Evolutionary conservation across 2,797 vertebrate species (phyloP).

Genomic region (Hippocampus kuda): DNA sequence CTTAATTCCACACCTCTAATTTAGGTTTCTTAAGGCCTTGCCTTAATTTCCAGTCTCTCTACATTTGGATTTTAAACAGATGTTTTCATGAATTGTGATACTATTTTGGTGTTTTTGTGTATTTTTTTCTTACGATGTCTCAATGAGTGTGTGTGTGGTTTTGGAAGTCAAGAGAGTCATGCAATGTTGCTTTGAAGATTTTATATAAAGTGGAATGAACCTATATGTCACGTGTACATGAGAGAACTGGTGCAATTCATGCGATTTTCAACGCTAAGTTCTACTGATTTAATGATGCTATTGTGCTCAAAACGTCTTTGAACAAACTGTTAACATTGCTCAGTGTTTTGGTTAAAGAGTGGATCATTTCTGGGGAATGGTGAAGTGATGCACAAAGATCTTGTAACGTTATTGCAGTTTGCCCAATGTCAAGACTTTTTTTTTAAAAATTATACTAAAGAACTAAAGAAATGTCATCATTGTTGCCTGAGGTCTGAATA

Average conservation of each 20-base stretch:
- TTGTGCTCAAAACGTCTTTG: not conserved
- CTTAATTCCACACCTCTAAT: slow-evolving; percentile 7
- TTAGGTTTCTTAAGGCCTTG: not conserved
- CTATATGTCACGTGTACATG: slow-evolving; percentile 51
- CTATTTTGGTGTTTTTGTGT: not conserved
- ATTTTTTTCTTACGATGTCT: not conserved
- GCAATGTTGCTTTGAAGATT: slow-evolving; percentile 44
- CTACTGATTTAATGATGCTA: not conserved
- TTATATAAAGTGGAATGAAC: slow-evolving; percentile 63
- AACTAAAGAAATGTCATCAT: not conserved
- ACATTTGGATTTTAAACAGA: not conserved
- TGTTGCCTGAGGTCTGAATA: not conserved
- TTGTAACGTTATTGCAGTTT: not conserved
- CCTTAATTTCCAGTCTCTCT: slow-evolving; percentile 17
- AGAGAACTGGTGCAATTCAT: slow-evolving; percentile 45
- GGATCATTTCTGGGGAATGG: not conserved
- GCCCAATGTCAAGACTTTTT: not conserved
- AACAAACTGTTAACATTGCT: slow-evolving; percentile 25
- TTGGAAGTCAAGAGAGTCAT: not conserved
- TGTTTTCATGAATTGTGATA: slow-evolving; percentile 1
- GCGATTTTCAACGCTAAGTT: not conserved
- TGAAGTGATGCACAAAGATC: not conserved
- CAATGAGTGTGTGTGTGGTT: not conserved
- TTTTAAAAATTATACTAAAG: not conserved
- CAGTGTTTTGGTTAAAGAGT: not conserved